Evolutionary conservation across 2,113 vertebrate genomes (phyloP).

Genomic region (Xyliphius kryptos): DNA sequence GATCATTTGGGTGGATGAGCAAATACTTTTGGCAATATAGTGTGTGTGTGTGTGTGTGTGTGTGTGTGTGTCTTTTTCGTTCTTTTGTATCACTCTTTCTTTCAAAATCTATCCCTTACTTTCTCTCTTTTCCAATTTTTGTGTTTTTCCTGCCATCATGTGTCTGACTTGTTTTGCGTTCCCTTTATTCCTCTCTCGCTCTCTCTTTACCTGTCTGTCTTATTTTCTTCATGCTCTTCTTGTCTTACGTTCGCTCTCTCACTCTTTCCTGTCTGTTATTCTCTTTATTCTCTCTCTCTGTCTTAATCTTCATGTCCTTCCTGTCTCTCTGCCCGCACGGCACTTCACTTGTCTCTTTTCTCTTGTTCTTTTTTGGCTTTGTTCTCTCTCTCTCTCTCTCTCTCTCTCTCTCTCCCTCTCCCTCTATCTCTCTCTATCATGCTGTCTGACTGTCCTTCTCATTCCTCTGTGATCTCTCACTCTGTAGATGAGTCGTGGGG

Average conservation of each 20-base stretch:
- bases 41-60: background rate
- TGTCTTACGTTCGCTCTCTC: too few relatives aligned
- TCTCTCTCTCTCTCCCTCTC: background rate
- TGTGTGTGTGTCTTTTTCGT: background rate
- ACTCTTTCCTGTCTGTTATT: too few relatives aligned
- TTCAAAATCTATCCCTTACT: background rate
- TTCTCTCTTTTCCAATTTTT: background rate
- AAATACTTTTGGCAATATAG: too few relatives aligned
- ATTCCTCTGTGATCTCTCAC: conserved; percentile 8
- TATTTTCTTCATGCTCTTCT: conserved; percentile 1
- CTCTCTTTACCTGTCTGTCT: background rate
- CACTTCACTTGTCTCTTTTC: too few relatives aligned
- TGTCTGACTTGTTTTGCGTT: background rate
- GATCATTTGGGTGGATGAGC: too few relatives aligned
- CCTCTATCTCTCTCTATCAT: background rate
- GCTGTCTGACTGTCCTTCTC: background rate
- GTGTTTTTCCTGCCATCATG: too few relatives aligned
- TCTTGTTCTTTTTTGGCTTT: too few relatives aligned
- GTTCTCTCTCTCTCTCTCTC: background rate
- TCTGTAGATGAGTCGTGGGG: conserved; percentile 79
- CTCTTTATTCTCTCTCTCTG: background rate
- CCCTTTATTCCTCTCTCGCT: conserved; percentile 6
- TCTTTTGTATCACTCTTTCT: background rate
- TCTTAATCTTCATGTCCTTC: too few relatives aligned
- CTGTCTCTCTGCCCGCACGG: too few relatives aligned